Conservation (phyloP, 2,113 vertebrate genomes). For the Prunella himalayana region DNA sequence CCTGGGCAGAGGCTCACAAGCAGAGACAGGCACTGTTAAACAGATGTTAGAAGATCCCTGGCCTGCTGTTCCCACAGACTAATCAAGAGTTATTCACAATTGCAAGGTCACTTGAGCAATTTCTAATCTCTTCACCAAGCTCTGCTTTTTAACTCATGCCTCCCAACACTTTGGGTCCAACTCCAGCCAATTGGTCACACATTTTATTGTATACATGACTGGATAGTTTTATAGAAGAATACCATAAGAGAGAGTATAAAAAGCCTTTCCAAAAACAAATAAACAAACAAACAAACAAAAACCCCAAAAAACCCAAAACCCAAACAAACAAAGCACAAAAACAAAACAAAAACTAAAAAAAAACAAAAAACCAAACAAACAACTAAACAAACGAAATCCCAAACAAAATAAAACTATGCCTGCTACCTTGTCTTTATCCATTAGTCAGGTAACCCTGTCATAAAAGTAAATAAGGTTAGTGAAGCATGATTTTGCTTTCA, state of each 20-base stretch:
- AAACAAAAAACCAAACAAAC: background rate
- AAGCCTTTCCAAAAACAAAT: background rate
- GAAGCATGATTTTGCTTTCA: background rate
- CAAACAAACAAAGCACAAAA: too few relatives aligned
- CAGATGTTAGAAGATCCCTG: background rate
- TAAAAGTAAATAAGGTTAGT: background rate
- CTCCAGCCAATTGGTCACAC: background rate
- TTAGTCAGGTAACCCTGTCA: background rate
- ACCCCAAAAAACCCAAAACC: background rate
- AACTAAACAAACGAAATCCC: background rate
- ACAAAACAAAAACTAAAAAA: background rate
- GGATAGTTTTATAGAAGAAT: background rate
- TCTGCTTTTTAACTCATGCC: background rate
- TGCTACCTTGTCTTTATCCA: background rate
- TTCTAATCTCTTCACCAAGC: background rate
- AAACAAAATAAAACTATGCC: background rate
- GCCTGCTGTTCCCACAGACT: background rate
- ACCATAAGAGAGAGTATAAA: background rate
- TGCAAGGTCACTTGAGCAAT: background rate
- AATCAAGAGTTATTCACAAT: background rate
- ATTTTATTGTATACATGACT: too few relatives aligned
- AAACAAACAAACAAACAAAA: background rate
- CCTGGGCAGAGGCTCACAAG: background rate
- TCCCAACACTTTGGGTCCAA: background rate
- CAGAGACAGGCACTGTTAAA: background rate